Evolutionary conservation across 2,888 invertebrate genomes (phyloP), one percentile per base, ranked within the genome.

Genomic region (Leptinotarsa rubiginosa): DNA sequence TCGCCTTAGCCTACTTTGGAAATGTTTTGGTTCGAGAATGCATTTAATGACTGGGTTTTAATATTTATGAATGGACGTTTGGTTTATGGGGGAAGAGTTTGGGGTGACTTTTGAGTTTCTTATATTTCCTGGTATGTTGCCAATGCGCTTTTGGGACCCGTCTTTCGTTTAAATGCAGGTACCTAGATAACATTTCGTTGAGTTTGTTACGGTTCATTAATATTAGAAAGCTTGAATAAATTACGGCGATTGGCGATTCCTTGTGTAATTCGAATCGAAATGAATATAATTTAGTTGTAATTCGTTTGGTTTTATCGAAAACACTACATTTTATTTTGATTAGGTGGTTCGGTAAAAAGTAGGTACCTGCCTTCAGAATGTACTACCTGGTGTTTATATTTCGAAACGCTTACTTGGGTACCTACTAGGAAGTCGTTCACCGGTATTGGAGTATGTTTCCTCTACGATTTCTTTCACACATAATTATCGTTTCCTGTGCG

Each of bases 1-100:
- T 65, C 73, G 70, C 72, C 77, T 75, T 75, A 77, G 79, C 81
- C 79, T 80, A 78, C 79, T 77, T 78, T 50, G 74, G 70, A 76
- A 69, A 74, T 69, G 68, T 75, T 75, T 71, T 62, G 62, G 41
- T 62, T n/a, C 16, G 41, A 62, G 62, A 62, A 62, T 62, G 62
- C 62, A 67, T 47, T 65, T 65, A 47, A 67, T 22, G 20, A n/a
- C 13, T 67, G 50, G 47, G 22, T 67, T 49, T 50, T 47, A 47
- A 49, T 49, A 67, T 52, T 67, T 67, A 25, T 49, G 67, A 67
- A 67, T 62, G 62, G 47, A 12, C 25, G 16, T 47, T 49, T 52
- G 13, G 54, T 56, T 56, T 15, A 15, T 47, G 15, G 20, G 69
- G 13, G 47, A 15, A 56, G 20, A 13, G 22, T 64, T 52, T 56